phyloP scores from a whole-genome alignment of 2,797 vertebrate genomes.

The Melopsittacus undulatus region DNA sequence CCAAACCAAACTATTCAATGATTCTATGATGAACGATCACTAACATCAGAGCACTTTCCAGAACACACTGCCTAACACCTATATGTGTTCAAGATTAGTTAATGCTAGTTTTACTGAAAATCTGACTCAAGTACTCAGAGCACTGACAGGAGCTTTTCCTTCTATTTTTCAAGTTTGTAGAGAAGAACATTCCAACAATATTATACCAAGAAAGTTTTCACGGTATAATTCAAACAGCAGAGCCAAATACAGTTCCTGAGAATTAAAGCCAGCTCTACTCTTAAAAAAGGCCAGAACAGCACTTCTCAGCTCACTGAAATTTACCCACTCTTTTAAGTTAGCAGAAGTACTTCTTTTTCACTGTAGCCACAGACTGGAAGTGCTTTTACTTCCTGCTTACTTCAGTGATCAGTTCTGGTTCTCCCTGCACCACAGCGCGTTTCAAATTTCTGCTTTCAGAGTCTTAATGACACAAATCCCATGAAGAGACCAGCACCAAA shows the following conservation, averaged over 20 bases:
- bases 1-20: not conserved
- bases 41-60: not conserved
- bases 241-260: not conserved
- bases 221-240: not conserved
- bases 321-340: not conserved
- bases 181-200: not conserved
- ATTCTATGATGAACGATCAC: not conserved
- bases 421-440: not conserved
- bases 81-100: not conserved
- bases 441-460: not conserved
- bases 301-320: not conserved
- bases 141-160: not conserved
- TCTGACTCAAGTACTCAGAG: not conserved
- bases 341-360: not conserved
- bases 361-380: not conserved
- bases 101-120: not conserved
- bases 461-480: not conserved
- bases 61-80: not conserved
- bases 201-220: not conserved
- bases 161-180: not conserved
- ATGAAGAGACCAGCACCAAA: not conserved
- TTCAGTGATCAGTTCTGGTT: not conserved
- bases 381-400: not conserved
- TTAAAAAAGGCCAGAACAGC: not conserved
- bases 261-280: not conserved